phyloP scores from a whole-genome alignment of 1,140 invertebrate species.

The Popillia japonica region DNA sequence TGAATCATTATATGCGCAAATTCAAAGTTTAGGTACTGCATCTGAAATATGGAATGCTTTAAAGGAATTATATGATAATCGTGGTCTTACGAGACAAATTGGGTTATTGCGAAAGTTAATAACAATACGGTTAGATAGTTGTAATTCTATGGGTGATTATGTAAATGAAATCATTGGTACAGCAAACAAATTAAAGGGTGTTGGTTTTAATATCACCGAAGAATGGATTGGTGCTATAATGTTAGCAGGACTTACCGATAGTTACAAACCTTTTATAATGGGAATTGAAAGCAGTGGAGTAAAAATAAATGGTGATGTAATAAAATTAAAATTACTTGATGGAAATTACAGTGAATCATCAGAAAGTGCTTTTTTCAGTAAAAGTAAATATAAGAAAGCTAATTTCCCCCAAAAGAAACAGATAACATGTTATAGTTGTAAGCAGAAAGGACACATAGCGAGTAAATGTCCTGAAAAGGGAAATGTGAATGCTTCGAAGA shows the following conservation, averaged over 20 bases:
- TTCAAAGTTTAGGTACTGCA: conserved; percentile 50
- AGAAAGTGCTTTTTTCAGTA: conserved; percentile 15
- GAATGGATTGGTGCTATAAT: conserved; percentile 57
- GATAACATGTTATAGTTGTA: conserved; percentile 9
- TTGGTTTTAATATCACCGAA: conserved; percentile 52
- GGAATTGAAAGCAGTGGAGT: conserved; percentile 51
- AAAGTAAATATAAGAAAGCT: neutral
- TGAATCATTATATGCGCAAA: conserved; percentile 54
- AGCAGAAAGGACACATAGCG: neutral
- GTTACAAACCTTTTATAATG: conserved; percentile 59
- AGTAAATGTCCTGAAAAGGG: conserved; percentile 8
- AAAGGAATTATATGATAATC: conserved; percentile 50
- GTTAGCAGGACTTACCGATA: conserved; percentile 55
- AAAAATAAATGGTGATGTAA: conserved; percentile 43
- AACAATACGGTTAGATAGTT: conserved; percentile 50
- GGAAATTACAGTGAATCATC: neutral
- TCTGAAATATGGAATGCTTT: conserved; percentile 54
- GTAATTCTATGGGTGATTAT: conserved; percentile 46
- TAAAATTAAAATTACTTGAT: conserved; percentile 46
- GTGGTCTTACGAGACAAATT: conserved; percentile 51
- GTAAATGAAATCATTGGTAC: conserved; percentile 49
- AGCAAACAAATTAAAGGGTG: conserved; percentile 45
- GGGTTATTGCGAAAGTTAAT: conserved; percentile 50
- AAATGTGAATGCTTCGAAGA: neutral
- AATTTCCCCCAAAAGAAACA: neutral